phyloP scores from a whole-genome alignment of 2,888 invertebrate species.

The Ormyrus thymus region DNA sequence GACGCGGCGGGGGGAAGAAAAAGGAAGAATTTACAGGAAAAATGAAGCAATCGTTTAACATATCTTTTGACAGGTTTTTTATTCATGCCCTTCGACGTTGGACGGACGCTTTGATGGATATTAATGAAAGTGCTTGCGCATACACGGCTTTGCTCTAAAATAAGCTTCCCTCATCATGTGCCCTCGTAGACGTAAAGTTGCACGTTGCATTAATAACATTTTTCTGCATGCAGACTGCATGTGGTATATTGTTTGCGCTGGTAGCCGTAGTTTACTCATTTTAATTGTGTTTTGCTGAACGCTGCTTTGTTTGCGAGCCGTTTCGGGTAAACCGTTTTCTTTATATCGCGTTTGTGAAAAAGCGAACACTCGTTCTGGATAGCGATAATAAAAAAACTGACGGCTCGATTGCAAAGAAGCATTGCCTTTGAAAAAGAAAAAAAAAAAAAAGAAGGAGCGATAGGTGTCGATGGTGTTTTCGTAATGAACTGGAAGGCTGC shows the following conservation, averaged over 20 bases:
- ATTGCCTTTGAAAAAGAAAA: slow-evolving; percentile 40
- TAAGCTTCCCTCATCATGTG: slow-evolving; percentile 54
- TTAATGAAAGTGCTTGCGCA: slow-evolving; percentile 58
- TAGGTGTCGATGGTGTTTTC: slow-evolving; percentile 38
- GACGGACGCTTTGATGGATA: slow-evolving; percentile 35
- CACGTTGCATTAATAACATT: slow-evolving; percentile 8
- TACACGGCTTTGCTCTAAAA: slow-evolving; percentile 58
- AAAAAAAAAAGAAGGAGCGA: slow-evolving; percentile 37
- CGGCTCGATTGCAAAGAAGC: slow-evolving; percentile 47
- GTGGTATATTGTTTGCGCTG: too few relatives aligned
- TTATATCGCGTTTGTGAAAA: slow-evolving; percentile 14
- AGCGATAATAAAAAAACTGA: slow-evolving; percentile 48
- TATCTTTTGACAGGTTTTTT: slow-evolving; percentile 21
- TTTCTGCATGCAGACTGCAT: too few relatives aligned
- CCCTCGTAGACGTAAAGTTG: slow-evolving; percentile 48
- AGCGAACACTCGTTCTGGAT: slow-evolving; percentile 19
- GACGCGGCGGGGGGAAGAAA: neutral
- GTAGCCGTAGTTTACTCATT: too few relatives aligned
- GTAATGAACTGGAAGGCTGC: slow-evolving; percentile 40
- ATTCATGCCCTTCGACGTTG: neutral
- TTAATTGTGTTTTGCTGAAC: slow-evolving; percentile 6
- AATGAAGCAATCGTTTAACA: slow-evolving; percentile 34
- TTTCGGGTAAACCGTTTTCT: neutral
- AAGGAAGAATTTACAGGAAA: neutral
- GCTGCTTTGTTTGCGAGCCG: slow-evolving; percentile 9